Evolutionary conservation across 2,113 vertebrate genomes (phyloP), one percentile per base, ranked within the genome.

Genomic region (Lycocorax pyrrhopterus): DNA sequence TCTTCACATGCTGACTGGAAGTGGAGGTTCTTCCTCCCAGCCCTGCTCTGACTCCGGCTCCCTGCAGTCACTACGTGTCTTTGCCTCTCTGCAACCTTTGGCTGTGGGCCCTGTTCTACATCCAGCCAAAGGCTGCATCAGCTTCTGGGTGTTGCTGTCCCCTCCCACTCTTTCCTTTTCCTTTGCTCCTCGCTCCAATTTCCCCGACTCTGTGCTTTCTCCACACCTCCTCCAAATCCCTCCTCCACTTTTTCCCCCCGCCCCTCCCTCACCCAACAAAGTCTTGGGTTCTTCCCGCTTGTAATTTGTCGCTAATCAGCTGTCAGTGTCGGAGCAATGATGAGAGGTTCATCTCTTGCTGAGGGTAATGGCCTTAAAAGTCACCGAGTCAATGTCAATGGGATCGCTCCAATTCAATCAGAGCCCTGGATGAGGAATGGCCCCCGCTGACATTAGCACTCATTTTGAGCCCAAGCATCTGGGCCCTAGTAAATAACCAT

Each of bases 401-500:
- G 99, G 99, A 99, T 98, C 96, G 97, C 98, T 99, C 98, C 98
- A 98, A 99, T 99, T 99, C 99, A 99, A 99, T 99, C 99, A 99
- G 98, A 97, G 98, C 96, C 97, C 98, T 97, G 98, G 97, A 98
- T 99, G 99, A 99, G 98, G 98, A 98, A 99, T 99, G 99, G 99
- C 98, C 96, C 99, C 99, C 97, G 98, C 99, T 99, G 99, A 99
- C 99, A 99, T 99, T 99, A 99, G 99, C 99, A 99, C 98, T 99
- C 99, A 99, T 99, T 99, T 99, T 99, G 99, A 99, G 99, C 98
- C 98, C 98, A 98, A 99, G 99, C 99, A 99, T 99, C 99, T 99
- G 99, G 99, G 99, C 98, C 99, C 99, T 98, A 99, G 99, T 99
- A 99, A 99, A 99, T 99, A 99, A 99, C 98, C 99, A 99, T 99